phyloP scores from a whole-genome alignment of 1,140 invertebrate genomes.

The Platyura marginata region DNA sequence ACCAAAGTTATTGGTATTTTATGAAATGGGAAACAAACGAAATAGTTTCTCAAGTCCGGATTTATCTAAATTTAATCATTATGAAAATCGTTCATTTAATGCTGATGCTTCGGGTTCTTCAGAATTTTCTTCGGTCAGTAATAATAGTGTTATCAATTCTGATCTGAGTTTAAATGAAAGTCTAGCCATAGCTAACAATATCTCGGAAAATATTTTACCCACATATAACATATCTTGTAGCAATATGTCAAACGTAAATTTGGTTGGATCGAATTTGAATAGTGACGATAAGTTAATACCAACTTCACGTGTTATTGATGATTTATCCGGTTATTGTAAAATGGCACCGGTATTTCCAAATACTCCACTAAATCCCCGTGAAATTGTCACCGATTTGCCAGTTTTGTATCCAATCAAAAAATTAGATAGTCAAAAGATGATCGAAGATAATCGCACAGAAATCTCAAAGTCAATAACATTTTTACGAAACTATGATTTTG shows the following conservation, averaged over 20 bases:
- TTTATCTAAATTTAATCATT: conserved; percentile 14
- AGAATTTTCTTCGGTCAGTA: not conserved
- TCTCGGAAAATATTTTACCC: not conserved
- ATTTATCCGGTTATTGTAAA: conserved; percentile 19
- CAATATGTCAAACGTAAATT: conserved; percentile 20
- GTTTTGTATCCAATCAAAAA: too few species aligned
- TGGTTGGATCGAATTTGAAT: conserved; percentile 18
- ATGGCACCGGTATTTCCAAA: conserved; percentile 17
- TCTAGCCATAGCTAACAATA: not conserved
- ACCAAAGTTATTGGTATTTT: not conserved
- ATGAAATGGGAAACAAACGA: too few species aligned
- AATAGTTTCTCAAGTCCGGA: conserved; percentile 24
- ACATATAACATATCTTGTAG: not conserved
- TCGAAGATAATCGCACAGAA: too few species aligned
- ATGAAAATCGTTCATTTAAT: not conserved
- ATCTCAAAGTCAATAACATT: not conserved
- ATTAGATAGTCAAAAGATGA: too few species aligned
- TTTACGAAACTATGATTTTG: not conserved
- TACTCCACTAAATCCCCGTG: not conserved
- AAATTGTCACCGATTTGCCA: not conserved
- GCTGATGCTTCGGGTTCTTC: not conserved
- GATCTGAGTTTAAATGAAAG: not conserved
- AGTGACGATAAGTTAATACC: not conserved
- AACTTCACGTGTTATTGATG: conserved; percentile 16
- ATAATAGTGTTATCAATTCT: not conserved